These are phyloP conservation scores for Epistrophe eligans DNA, from an alignment of 2,888 invertebrate genomes.

Conservation along the genomic window DNA sequence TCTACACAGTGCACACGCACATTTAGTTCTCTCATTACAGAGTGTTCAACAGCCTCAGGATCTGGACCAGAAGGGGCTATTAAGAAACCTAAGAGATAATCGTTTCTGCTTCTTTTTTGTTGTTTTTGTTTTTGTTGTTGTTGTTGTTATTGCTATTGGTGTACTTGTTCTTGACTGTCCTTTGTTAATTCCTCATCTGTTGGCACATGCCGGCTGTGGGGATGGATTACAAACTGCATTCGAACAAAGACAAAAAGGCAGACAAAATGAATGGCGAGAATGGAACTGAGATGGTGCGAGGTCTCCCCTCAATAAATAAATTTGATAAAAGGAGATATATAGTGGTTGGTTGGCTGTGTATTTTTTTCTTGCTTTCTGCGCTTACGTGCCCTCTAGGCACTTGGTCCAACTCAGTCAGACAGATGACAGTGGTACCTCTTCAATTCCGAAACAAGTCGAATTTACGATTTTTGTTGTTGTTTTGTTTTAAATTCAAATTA, in stretches of 20 bases:
- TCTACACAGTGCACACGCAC: slow-evolving; percentile 36
- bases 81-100: slow-evolving; percentile 20
- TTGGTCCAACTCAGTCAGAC: slow-evolving; percentile 21
- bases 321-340: neutral
- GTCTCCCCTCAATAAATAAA: slow-evolving; percentile 41
- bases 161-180: slow-evolving; percentile 24
- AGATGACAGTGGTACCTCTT: slow-evolving; percentile 34
- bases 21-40: slow-evolving; percentile 53
- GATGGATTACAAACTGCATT: slow-evolving; percentile 60
- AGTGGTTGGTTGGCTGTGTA: neutral
- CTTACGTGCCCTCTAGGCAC: slow-evolving; percentile 3
- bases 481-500: slow-evolving; percentile 35
- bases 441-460: slow-evolving; percentile 9
- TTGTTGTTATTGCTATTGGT: neutral
- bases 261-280: slow-evolving; percentile 12
- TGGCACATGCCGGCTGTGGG: slow-evolving; percentile 59
- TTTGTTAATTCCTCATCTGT: slow-evolving; percentile 62
- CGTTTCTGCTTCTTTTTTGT: neutral
- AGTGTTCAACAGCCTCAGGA: slow-evolving; percentile 42
- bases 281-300: slow-evolving; percentile 14
- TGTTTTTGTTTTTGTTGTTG: neutral
- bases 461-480: neutral
- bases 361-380: neutral
- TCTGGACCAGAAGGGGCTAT: slow-evolving; percentile 36
- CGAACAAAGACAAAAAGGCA: slow-evolving; percentile 50